Conservation (phyloP, 2,797 vertebrate species). For the Echiichthys vipera region DNA sequence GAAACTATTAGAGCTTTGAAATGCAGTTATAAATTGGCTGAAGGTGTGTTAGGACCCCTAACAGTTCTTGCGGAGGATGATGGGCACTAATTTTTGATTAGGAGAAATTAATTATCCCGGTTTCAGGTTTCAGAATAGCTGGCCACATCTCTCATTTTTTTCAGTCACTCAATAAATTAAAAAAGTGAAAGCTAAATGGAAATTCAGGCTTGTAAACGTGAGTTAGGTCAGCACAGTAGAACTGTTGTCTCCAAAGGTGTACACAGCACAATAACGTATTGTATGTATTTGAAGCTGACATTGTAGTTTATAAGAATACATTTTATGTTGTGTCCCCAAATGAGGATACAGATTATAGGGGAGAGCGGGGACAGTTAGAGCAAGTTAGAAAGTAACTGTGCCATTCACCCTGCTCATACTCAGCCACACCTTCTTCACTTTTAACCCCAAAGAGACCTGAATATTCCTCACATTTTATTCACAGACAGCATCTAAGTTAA, state of each 20-base stretch:
- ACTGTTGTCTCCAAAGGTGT: neutral
- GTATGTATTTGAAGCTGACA: no score
- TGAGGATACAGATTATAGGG: neutral
- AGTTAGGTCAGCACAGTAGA: neutral
- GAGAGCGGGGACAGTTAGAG: no score
- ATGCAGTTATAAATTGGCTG: neutral
- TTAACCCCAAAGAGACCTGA: no score
- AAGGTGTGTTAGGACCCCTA: neutral
- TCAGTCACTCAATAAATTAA: neutral
- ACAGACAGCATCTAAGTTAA: no score
- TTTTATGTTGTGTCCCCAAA: no score
- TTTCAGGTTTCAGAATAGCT: neutral
- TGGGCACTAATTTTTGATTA: neutral
- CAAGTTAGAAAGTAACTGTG: no score
- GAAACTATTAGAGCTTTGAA: neutral
- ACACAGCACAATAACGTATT: neutral
- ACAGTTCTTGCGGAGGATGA: neutral
- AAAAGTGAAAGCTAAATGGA: neutral
- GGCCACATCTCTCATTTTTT: neutral
- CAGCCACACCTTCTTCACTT: no score
- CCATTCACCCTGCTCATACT: no score
- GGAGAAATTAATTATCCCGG: neutral
- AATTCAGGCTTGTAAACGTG: neutral
- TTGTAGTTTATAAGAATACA: no score
- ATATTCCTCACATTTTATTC: no score